phyloP scores from a whole-genome alignment of 2,888 invertebrate genomes.

The Steromphala cineraria region DNA sequence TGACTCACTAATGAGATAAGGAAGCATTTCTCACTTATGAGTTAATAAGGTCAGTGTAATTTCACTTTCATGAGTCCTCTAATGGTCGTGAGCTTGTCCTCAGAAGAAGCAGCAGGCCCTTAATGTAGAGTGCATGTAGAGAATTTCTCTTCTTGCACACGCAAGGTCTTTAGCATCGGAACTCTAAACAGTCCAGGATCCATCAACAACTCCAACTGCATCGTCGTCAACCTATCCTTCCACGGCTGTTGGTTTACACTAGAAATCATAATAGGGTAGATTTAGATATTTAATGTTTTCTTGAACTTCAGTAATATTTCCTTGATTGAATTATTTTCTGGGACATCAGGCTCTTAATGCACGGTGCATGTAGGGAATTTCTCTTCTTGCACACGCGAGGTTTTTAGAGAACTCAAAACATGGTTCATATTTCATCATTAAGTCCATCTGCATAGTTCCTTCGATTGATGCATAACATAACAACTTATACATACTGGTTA shows the following conservation, averaged over 20 bases:
- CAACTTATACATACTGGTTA: no score
- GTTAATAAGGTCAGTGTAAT: not conserved
- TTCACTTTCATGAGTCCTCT: not conserved
- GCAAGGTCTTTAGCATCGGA: not conserved
- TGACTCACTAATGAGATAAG: no score
- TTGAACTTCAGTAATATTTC: no score
- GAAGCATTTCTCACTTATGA: no score
- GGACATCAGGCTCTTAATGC: not conserved
- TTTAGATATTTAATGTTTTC: no score
- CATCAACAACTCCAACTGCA: not conserved
- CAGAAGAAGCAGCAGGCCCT: not conserved
- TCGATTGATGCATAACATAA: no score
- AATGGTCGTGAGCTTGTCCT: not conserved
- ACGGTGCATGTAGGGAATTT: not conserved
- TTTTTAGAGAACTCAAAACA: not conserved
- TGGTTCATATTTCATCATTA: not conserved
- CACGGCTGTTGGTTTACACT: no score
- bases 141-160: not conserved
- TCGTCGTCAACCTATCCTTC: no score
- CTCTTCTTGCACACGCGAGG: not conserved
- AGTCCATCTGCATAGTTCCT: not conserved
- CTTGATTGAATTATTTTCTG: no score
- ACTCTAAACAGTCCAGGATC: not conserved
- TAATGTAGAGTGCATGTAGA: slow-evolving; percentile 1
- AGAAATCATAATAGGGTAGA: no score